These are phyloP conservation scores for Gastrophysa polygoni DNA, from an alignment of 2,888 invertebrate species.

Conservation along the genomic window DNA sequence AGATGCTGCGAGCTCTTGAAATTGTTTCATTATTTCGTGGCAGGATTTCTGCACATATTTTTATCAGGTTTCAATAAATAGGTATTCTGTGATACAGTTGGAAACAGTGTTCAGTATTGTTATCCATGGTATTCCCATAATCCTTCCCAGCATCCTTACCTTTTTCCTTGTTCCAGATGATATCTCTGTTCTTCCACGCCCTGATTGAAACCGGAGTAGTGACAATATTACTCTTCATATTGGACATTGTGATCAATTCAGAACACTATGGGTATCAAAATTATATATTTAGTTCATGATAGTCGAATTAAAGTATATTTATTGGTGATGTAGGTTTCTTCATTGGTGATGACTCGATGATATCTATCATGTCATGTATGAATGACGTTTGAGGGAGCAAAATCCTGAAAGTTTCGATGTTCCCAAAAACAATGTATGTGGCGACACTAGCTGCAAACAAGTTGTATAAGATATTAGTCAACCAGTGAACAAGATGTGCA, in stretches of 20 bases:
- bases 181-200: slow-evolving; percentile 42
- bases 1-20: no score
- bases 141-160: background rate
- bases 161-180: slow-evolving; percentile 45
- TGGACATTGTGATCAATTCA: slow-evolving; percentile 57
- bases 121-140: background rate
- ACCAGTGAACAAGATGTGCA: no score
- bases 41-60: no score
- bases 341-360: background rate
- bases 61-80: no score
- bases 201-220: slow-evolving; percentile 48
- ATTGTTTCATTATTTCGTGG: no score
- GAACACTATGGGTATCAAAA: slow-evolving; percentile 49
- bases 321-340: slow-evolving; percentile 1
- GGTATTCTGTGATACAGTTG: no score
- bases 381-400: no score
- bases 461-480: no score
- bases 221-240: slow-evolving; percentile 46
- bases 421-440: no score
- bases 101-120: no score
- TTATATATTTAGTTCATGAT: slow-evolving; percentile 31
- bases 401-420: no score
- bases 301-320: slow-evolving; percentile 14
- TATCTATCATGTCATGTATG: background rate
- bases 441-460: no score